phyloP scores from a whole-genome alignment of 2,113 vertebrate species.

The Lynx canadensis region DNA sequence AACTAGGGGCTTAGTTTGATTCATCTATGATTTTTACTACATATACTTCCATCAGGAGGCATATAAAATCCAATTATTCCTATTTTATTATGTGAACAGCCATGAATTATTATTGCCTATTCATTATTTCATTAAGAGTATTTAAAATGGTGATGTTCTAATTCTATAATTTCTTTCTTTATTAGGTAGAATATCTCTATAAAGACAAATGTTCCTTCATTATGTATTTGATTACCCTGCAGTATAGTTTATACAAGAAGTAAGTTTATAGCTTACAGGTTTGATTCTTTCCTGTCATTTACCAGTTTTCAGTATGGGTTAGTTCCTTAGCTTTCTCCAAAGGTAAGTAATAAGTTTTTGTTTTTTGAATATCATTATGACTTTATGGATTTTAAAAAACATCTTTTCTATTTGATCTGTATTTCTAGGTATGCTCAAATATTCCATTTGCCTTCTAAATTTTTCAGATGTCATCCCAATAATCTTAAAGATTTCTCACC shows the following conservation, averaged over 20 bases:
- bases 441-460: not conserved
- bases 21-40: slow-evolving; percentile 8
- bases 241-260: not conserved
- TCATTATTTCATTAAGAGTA: slow-evolving; percentile 16
- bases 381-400: not conserved
- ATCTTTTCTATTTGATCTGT: not conserved
- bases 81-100: slow-evolving; percentile 13
- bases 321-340: not conserved
- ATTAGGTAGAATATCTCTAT: not conserved
- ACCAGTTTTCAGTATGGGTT: not conserved
- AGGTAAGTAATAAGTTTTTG: not conserved
- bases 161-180: slow-evolving; percentile 2
- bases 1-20: not conserved
- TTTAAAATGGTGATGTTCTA: not conserved
- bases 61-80: not conserved
- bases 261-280: not conserved
- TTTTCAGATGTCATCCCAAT: not conserved
- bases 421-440: not conserved
- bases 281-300: not conserved
- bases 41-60: not conserved
- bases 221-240: not conserved
- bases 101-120: slow-evolving; percentile 3
- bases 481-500: not conserved
- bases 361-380: not conserved
- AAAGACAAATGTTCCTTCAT: not conserved